Evolutionary conservation across 2,113 vertebrate genomes (phyloP), one percentile per base, ranked within the genome.

Genomic region (Oceanodroma tethys): DNA sequence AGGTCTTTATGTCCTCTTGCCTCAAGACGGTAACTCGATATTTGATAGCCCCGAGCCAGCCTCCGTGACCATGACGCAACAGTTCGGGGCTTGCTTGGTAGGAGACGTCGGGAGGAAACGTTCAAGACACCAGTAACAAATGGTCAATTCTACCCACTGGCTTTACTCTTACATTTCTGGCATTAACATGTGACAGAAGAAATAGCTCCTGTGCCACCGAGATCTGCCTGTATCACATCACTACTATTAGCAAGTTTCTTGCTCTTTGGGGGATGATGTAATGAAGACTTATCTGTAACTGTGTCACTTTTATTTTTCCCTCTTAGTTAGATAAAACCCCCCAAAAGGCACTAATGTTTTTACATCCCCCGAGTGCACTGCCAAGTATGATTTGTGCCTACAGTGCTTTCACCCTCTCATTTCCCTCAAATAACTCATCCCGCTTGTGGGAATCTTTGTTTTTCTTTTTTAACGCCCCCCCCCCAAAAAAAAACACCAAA

Each of bases 381-480:
- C 93, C 95, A 96, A 96, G 95, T 95, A 92, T 95, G 91, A 97
- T 97, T 96, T 96, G 93, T 97, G 95, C 71, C 95, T 96, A 93
- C 91, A 95, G 96, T 90, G 88, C 94, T 94, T 95, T 97, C 93
- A 95, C 90, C 95, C 50, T 52, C 50, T 52, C 50, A 52, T 52
- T 52, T 52, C 50, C 50, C 50, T 52, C 50, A 52, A 16, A 52
- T 52, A 52, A 52, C 50, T 52, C 50, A 50, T 50, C 50, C 50
- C 27, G 50, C 50, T 52, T 52, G 50, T 52, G 50, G 50, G 50
- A 52, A 52, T 52, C 13, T 52, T 27, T 52, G 48, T 48, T 50
- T 50, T 52, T 52, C 50, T 52, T 52, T 52, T 27, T 27, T 52
- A 52, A 27, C n/a, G n/a, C 50, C 50, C 14, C 14, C 50, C 50